Evolutionary conservation across 1,140 invertebrate species (phyloP), one percentile per base, ranked within the genome.

Genomic region (Trichoplusia ni): DNA sequence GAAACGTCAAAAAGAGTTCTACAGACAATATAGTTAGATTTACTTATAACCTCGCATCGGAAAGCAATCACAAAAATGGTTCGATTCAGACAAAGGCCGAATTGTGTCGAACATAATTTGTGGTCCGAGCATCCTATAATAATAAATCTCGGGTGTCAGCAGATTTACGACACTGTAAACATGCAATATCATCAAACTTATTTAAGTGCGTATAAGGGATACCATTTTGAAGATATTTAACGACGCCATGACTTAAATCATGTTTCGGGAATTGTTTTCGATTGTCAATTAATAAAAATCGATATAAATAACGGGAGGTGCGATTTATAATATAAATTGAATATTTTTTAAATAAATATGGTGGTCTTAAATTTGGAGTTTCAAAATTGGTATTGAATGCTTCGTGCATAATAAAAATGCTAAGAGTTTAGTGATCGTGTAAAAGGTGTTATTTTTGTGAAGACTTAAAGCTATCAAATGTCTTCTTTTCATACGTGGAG

Each of bases 81-180:
- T 61, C 27, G 29, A 37, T 53, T 69, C 68, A 59, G 67, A 77
- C 80, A 77, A 81, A 74, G 68, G 61, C 47, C 60, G 60, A 72
- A 71, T 64, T 67, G 67, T 77, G 69, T 74, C 70, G 73, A 75
- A 75, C 73, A 75, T 77, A 81, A 85, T 79, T 81, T 79, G 79
- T 79, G 75, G 67, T 62, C 67, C 74, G 53, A 61, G 42, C 61
- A 63, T 72, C 67, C 63, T 77, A 73, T 74, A 73, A 71, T 68
- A 60, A 80, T 82, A 85, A 82, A 83, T 85, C 75, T 77, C 60
- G 16, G 58, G 53, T 76, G 71, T 67, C 77, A 67, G 70, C 73
- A 71, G 76, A 82, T 85, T 85, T 85, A 85, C 77, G 77, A 71
- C 64, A 71, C 73, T 67, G 81, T 85, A 83, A 82, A 83, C 76